Evolutionary conservation across 2,888 invertebrate species (phyloP), one percentile per base, ranked within the genome.

Genomic region (Rhingia rostrata): DNA sequence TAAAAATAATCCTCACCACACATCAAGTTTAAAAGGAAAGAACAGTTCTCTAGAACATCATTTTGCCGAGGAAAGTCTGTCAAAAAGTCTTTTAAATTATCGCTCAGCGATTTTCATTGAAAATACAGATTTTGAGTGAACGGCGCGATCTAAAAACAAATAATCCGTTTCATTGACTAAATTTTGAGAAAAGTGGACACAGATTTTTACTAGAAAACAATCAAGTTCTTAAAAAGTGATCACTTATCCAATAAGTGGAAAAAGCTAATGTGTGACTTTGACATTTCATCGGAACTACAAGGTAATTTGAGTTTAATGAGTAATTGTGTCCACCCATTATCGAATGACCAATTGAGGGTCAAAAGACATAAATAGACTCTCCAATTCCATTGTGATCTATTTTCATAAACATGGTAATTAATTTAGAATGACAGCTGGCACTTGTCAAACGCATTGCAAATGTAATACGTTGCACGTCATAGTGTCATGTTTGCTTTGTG

Each of bases 31-130:
- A 45, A 53, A 69, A 69, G 53, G 43, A 75, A 66, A 47, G 10
- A 60, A n/a, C 30, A 73, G 41, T 77, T 77, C 47, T 32, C 61
- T 33, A 14, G 67, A 77, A 77, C 45, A 77, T 33, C 77, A 66
- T 47, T 61, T 54, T 54, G 47, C 47, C 10, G 22, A 12, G 4
- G 60, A 54, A 53, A 69, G 37, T 61, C 33, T 58, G 49, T 63
- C 56, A 54, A 56, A 22, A 22, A 56, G 30, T 30, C 12, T 35
- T 67, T 33, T 41, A 33, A 53, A 41, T 53, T 66, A 53, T 64
- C 12, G 32, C 45, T 39, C 53, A 22, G 45, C 12, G 12, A 37
- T n/a, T 70, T 56, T 43, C 54, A 5, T 56, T 54, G 33, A 45
- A 43, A 54, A 9, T 39, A 32, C 22, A 45, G 54, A 14, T 67